phyloP scores from a whole-genome alignment of 2,797 vertebrate genomes.

The Arrhamphus sclerolepis region DNA sequence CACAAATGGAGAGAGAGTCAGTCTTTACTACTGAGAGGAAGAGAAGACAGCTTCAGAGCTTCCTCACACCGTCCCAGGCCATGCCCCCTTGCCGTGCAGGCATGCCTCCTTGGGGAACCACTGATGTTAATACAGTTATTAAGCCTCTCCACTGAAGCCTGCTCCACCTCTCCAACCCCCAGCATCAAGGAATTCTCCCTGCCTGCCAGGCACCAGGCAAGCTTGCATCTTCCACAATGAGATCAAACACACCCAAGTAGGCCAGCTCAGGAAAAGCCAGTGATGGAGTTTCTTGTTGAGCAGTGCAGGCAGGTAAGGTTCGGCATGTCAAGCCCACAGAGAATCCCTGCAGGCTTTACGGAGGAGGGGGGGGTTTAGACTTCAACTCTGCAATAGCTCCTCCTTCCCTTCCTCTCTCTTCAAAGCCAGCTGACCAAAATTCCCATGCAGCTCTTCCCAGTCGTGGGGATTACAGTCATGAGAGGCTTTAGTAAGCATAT shows the following conservation, averaged over 20 bases:
- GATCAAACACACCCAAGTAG: conserved; percentile 79
- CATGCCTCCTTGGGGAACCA: conserved; percentile 68
- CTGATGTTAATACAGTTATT: conserved; percentile 79
- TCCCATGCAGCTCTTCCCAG: conserved; percentile 66
- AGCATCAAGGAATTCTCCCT: conserved; percentile 71
- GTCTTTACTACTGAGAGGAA: conserved; percentile 41
- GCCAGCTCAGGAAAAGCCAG: conserved; percentile 70
- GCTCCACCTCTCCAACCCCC: conserved; percentile 72
- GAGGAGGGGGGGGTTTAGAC: conserved; percentile 14
- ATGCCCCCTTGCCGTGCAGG: conserved; percentile 49
- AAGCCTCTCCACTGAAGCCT: conserved; percentile 78
- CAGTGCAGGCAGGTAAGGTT: conserved; percentile 63
- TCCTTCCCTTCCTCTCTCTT: conserved; percentile 42
- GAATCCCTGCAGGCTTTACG: conserved; percentile 73
- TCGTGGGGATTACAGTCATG: conserved; percentile 52
- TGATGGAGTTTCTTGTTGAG: conserved; percentile 69
- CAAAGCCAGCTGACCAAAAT: conserved; percentile 72
- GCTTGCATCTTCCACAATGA: conserved; percentile 72
- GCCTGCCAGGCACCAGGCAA: conserved; percentile 66
- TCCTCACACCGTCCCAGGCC: neutral
- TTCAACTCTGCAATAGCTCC: conserved; percentile 37
- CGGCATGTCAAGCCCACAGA: conserved; percentile 65
- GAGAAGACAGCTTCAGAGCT: conserved; percentile 36
- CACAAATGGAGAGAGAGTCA: conserved; percentile 42
- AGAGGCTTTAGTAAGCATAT: conserved; percentile 51